A percentile compares a stretch with the other conserved stretches of the same genome.
Conservation (phyloP, 1,140 invertebrate genomes). For the Pararge aegeria region DNA sequence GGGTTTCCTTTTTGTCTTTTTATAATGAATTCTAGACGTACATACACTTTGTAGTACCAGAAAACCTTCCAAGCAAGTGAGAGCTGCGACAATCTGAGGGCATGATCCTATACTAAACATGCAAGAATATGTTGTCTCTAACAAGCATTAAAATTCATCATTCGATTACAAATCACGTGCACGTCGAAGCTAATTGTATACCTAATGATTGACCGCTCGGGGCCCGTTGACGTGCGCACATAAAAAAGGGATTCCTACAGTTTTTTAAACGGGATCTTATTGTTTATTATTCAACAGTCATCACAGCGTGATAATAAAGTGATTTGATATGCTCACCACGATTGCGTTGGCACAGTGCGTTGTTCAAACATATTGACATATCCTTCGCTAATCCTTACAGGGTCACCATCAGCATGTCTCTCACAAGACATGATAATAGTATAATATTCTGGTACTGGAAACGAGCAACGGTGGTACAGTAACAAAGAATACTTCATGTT, state of each 20-base stretch:
- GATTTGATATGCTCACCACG: conserved; percentile 40
- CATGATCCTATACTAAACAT: neutral
- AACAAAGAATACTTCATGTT: no score
- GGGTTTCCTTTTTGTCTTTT: no score
- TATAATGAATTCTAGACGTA: no score
- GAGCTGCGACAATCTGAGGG: no score
- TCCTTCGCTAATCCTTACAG: conserved; percentile 39
- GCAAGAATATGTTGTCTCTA: conserved; percentile 1
- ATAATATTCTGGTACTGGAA: no score
- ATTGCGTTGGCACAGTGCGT: conserved; percentile 23
- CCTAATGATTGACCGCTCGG: conserved; percentile 1
- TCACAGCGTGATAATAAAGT: conserved; percentile 26
- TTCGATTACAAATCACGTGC: neutral
- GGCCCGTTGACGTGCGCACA: conserved; percentile 7
- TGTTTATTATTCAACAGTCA: conserved; percentile 24
- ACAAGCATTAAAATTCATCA: conserved; percentile 8
- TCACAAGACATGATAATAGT: no score
- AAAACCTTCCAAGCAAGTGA: no score
- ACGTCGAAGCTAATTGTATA: conserved; percentile 3
- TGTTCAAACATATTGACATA: conserved; percentile 45
- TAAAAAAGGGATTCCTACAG: conserved; percentile 7
- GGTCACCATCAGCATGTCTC: neutral
- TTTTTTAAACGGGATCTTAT: conserved; percentile 16
- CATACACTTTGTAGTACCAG: no score
- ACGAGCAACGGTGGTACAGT: no score